These are phyloP conservation scores for Agrochola circellaris DNA, from an alignment of 2,888 invertebrate genomes.

Conservation along the genomic window DNA sequence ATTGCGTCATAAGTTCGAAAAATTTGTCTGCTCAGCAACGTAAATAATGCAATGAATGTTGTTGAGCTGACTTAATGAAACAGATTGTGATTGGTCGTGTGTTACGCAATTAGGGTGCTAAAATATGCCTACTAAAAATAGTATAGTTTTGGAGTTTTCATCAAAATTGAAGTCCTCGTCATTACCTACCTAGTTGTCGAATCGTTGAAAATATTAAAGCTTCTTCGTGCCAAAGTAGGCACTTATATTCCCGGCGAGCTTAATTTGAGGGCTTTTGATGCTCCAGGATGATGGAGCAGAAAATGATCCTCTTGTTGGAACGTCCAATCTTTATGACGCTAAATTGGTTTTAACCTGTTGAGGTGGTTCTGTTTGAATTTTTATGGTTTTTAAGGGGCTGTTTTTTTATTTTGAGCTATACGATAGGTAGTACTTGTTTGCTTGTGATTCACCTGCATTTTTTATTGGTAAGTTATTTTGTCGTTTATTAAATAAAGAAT, in stretches of 20 bases:
- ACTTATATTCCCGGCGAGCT: conserved; percentile 73
- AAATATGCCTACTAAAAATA: neutral
- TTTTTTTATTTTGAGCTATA: neutral
- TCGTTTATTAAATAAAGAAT: neutral
- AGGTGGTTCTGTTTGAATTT: conserved; percentile 62
- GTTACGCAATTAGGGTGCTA: too few species aligned
- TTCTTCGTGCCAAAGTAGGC: conserved; percentile 68
- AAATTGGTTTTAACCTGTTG: conserved; percentile 76
- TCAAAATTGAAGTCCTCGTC: conserved; percentile 24
- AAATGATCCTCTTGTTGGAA: conserved; percentile 76
- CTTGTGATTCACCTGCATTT: neutral
- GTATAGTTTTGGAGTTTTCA: neutral
- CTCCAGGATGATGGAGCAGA: conserved; percentile 76
- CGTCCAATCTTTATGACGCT: conserved; percentile 72
- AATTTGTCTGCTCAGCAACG: too few species aligned
- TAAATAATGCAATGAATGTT: too few species aligned
- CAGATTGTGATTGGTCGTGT: too few species aligned
- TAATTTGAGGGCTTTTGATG: conserved; percentile 80
- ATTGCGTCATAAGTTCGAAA: too few species aligned
- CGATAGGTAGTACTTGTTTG: neutral
- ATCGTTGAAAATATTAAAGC: conserved; percentile 66
- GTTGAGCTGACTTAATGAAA: too few species aligned
- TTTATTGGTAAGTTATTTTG: neutral
- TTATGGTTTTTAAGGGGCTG: conserved; percentile 12
- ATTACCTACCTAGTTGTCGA: conserved; percentile 41